Conservation (phyloP, 2,113 vertebrate species). For the Uropsilus gracilis region DNA sequence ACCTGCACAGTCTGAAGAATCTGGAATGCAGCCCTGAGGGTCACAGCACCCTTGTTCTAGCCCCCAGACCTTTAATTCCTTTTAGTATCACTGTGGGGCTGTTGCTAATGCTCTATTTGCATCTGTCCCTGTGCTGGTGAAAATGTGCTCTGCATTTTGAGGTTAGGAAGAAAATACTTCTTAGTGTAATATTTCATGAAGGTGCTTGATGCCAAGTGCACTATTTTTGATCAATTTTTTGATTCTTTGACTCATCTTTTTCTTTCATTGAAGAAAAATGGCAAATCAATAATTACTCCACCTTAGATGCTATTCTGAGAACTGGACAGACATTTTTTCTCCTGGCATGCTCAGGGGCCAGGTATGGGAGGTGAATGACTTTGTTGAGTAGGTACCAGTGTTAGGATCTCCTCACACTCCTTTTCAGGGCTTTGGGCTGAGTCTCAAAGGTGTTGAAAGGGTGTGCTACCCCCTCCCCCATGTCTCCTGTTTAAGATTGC, state of each 20-base stretch:
- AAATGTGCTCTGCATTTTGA: neutral
- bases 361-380: neutral
- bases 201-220: neutral
- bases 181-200: neutral
- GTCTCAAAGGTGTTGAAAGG: neutral
- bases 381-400: no score
- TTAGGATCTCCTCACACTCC: neutral
- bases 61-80: neutral
- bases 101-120: accelerated
- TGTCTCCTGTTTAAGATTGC: no score
- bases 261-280: neutral
- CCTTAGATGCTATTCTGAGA: neutral
- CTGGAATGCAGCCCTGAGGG: no score
- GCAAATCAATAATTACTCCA: neutral
- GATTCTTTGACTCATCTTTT: neutral
- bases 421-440: neutral
- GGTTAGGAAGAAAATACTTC: neutral
- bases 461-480: no score
- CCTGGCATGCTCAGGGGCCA: neutral
- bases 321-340: neutral
- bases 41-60: neutral
- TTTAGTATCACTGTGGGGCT: neutral
- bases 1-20: neutral
- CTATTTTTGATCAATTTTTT: neutral
- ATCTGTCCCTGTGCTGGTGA: neutral